Evolutionary conservation across 1,140 invertebrate genomes (phyloP).

Genomic region (Hydropsyche tenuis): DNA sequence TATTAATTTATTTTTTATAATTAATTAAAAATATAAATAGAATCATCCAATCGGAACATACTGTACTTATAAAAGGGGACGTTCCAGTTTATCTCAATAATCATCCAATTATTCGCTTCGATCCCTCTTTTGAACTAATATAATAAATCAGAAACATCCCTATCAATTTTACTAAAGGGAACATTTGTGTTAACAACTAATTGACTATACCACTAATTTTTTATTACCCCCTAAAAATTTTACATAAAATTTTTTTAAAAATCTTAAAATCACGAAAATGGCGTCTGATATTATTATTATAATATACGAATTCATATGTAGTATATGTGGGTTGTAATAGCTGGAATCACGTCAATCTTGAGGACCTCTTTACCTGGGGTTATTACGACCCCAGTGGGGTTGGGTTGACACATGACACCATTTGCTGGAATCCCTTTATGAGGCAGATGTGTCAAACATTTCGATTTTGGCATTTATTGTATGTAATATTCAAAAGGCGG

Average conservation of each 20-base stretch:
- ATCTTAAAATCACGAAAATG: background rate
- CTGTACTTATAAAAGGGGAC: background rate
- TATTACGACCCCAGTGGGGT: conserved; percentile 26
- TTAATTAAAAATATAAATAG: no score
- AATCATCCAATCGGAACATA: background rate
- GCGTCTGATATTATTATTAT: background rate
- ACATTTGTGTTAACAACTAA: background rate
- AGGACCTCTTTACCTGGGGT: conserved; percentile 36
- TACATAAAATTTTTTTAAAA: no score
- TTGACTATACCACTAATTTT: no score
- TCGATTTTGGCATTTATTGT: no score
- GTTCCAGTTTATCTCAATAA: conserved; percentile 27
- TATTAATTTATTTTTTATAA: no score
- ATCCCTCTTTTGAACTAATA: conserved; percentile 23
- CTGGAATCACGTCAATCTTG: conserved; percentile 20
- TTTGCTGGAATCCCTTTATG: conserved; percentile 40
- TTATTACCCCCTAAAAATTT: no score
- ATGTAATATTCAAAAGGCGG: no score
- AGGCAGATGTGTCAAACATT: background rate
- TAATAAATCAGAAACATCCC: background rate
- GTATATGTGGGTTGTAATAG: conserved; percentile 26
- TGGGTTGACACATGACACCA: conserved; percentile 36
- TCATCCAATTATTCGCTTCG: conserved; percentile 36
- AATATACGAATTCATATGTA: background rate
- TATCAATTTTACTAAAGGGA: background rate